These are phyloP conservation scores for Leistus spinibarbis DNA, from an alignment of 2,888 invertebrate genomes.

Conservation along the genomic window DNA sequence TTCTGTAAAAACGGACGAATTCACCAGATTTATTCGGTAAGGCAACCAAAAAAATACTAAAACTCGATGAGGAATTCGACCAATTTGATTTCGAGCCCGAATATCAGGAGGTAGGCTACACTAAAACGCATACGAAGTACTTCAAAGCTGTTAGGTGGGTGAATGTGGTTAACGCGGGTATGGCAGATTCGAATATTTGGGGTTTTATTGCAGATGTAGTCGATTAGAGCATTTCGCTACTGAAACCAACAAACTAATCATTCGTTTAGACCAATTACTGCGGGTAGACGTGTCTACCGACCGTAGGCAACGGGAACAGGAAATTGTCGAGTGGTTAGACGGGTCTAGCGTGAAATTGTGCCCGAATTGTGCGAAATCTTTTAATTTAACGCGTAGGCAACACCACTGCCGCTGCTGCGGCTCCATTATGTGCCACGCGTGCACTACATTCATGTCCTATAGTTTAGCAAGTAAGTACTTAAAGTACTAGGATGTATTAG, in stretches of 20 bases:
- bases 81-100: constrained; percentile 60
- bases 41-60: constrained; percentile 86
- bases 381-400: constrained; percentile 85
- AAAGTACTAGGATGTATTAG: no score
- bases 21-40: constrained; percentile 73
- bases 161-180: not conserved
- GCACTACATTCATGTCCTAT: constrained; percentile 83
- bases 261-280: constrained; percentile 89
- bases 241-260: constrained; percentile 94
- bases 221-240: constrained; percentile 87
- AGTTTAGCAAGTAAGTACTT: constrained; percentile 73
- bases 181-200: not conserved
- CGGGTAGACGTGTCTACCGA: constrained; percentile 74
- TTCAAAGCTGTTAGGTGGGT: constrained; percentile 72
- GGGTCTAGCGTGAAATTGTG: constrained; percentile 89
- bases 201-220: constrained; percentile 60
- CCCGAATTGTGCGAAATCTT: constrained; percentile 87
- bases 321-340: constrained; percentile 90
- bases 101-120: constrained; percentile 70
- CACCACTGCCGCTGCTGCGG: constrained; percentile 98
- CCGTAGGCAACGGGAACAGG: constrained; percentile 75
- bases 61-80: constrained; percentile 70
- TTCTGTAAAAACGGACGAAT: constrained; percentile 40
- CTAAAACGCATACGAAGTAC: constrained; percentile 71
- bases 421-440: constrained; percentile 89